A percentile compares a stretch with the other conserved stretches of the same genome.
These are phyloP conservation scores for Vanacampus margaritifer DNA, from an alignment of 2,113 vertebrate species.

Conservation along the genomic window DNA sequence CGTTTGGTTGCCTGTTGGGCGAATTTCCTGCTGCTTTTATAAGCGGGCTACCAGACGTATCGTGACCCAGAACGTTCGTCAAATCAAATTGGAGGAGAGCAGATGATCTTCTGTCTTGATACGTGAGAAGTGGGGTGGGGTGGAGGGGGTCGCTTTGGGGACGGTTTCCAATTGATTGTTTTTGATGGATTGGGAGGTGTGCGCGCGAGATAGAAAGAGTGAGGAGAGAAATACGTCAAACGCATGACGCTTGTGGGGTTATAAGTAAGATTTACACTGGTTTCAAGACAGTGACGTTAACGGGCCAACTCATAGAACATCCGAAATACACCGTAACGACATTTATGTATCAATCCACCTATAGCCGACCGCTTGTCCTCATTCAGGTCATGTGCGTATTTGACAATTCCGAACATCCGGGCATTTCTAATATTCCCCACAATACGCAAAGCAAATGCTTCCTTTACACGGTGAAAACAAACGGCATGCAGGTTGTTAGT, in stretches of 20 bases:
- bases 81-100: constrained; percentile 56
- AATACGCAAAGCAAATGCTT: too few relatives aligned
- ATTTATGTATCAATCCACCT: neutral
- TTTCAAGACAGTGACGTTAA: constrained; percentile 1
- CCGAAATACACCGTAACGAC: neutral
- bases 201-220: neutral
- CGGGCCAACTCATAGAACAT: constrained; percentile 2
- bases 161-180: constrained; percentile 34
- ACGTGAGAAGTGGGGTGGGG: constrained; percentile 28
- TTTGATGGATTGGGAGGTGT: constrained; percentile 18
- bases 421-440: too few relatives aligned
- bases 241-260: constrained; percentile 28
- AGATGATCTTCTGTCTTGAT: constrained; percentile 53
- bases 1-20: constrained; percentile 32
- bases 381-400: neutral
- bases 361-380: neutral
- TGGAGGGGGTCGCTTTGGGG: too few relatives aligned
- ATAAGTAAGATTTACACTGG: constrained; percentile 20
- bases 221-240: constrained; percentile 22
- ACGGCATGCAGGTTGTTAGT: too few relatives aligned
- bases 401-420: too few relatives aligned
- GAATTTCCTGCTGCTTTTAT: constrained; percentile 66
- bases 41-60: constrained; percentile 42
- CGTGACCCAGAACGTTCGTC: constrained; percentile 59
- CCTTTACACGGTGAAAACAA: too few relatives aligned